These are phyloP conservation scores for Crotalus helleri DNA, from an alignment of 2,113 vertebrate genomes.

Conservation along the genomic window DNA sequence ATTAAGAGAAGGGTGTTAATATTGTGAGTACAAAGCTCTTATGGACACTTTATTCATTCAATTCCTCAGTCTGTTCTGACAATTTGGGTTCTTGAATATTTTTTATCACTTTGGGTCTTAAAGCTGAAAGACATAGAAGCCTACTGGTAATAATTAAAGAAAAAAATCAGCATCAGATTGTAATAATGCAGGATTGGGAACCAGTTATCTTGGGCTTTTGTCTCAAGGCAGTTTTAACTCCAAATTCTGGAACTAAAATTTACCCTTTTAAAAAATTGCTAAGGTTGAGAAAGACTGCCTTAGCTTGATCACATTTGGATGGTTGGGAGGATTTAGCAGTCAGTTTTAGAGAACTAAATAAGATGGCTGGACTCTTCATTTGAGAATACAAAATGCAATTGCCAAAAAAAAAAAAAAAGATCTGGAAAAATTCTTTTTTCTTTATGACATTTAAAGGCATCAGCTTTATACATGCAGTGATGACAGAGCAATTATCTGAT, in stretches of 20 bases:
- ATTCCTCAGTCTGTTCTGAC: background rate
- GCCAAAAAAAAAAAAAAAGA: background rate
- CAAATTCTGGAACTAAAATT: background rate
- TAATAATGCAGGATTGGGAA: background rate
- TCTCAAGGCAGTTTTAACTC: background rate
- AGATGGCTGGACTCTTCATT: background rate
- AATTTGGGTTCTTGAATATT: background rate
- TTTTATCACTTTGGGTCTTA: background rate
- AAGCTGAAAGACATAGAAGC: background rate
- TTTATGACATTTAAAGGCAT: background rate
- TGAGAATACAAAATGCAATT: background rate
- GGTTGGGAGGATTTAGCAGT: background rate
- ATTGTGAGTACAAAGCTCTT: background rate
- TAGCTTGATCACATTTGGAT: background rate
- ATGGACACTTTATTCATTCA: background rate
- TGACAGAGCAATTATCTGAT: constrained; percentile 9
- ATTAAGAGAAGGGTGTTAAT: background rate
- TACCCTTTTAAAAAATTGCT: background rate
- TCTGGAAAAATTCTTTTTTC: background rate
- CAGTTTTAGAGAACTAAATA: background rate
- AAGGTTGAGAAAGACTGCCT: background rate
- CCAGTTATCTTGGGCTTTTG: background rate
- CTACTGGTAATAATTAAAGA: background rate
- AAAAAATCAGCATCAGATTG: background rate
- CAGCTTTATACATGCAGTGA: background rate